Evolutionary conservation across 2,888 invertebrate genomes (phyloP).

Genomic region (Clanis bilineata): DNA sequence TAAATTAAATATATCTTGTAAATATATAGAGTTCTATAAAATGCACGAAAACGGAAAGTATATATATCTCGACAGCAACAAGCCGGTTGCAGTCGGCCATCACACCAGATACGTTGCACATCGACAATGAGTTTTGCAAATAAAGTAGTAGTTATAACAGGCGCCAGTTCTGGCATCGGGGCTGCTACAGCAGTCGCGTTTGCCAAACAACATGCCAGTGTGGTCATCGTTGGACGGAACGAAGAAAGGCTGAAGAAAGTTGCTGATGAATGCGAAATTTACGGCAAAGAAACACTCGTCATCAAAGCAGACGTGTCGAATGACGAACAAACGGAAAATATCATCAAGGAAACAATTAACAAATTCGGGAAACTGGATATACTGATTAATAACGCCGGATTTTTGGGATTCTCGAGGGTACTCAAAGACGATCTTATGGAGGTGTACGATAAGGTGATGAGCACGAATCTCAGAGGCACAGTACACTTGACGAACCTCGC

Average conservation of each 20-base stretch:
- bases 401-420: neutral
- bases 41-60: neutral
- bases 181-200: constrained; percentile 16
- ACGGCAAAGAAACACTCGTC: neutral
- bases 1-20: no score
- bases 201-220: constrained; percentile 17
- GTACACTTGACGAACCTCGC: constrained; percentile 7
- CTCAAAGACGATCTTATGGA: constrained; percentile 8
- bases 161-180: constrained; percentile 19
- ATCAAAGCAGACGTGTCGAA: constrained; percentile 11
- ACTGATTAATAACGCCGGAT: constrained; percentile 10
- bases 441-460: constrained; percentile 15
- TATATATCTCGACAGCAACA: neutral
- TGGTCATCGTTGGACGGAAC: constrained; percentile 17
- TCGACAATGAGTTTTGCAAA: constrained; percentile 9
- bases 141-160: constrained; percentile 11
- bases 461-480: constrained; percentile 11
- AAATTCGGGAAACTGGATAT: constrained; percentile 6
- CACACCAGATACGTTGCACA: neutral
- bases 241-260: constrained; percentile 4
- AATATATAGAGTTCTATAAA: neutral
- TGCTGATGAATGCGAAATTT: neutral
- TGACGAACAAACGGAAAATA: neutral
- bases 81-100: neutral
- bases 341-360: neutral